Evolutionary conservation across 2,888 invertebrate genomes (phyloP).

Genomic region (Operophtera brumata): DNA sequence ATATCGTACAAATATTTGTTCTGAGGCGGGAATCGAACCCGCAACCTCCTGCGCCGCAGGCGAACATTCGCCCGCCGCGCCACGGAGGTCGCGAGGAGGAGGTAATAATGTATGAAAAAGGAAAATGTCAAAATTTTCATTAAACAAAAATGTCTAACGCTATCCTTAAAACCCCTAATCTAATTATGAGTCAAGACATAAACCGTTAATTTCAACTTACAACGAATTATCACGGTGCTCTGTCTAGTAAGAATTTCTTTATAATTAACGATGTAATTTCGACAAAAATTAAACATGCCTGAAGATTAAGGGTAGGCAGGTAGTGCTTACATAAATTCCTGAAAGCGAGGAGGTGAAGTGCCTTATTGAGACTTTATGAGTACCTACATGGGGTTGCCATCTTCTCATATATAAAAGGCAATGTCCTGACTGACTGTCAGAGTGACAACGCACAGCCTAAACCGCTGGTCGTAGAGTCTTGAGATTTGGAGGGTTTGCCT

Average conservation of each 20-base stretch:
- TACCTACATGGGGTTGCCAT: too few species aligned
- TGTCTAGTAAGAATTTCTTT: conserved; percentile 19
- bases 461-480: too few species aligned
- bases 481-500: too few species aligned
- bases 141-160: conserved; percentile 4
- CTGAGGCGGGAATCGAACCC: too few species aligned
- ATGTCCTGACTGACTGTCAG: too few species aligned
- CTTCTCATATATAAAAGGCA: too few species aligned
- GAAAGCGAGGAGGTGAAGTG: conserved; percentile 9
- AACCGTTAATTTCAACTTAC: conserved; percentile 24
- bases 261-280: conserved; percentile 24
- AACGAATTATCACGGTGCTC: conserved; percentile 19
- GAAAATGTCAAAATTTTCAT: background rate
- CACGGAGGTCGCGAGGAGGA: too few species aligned
- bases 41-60: too few species aligned
- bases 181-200: conserved; percentile 20
- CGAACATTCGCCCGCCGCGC: too few species aligned
- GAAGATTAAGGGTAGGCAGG: conserved; percentile 10
- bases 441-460: too few species aligned
- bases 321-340: conserved; percentile 19
- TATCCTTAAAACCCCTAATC: conserved; percentile 4
- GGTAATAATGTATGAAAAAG: too few species aligned
- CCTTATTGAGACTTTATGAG: background rate
- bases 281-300: conserved; percentile 25
- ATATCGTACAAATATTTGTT: too few species aligned